Evolutionary conservation across 2,113 vertebrate genomes (phyloP), one percentile per base, ranked within the genome.

Genomic region (Aegithalos caudatus): DNA sequence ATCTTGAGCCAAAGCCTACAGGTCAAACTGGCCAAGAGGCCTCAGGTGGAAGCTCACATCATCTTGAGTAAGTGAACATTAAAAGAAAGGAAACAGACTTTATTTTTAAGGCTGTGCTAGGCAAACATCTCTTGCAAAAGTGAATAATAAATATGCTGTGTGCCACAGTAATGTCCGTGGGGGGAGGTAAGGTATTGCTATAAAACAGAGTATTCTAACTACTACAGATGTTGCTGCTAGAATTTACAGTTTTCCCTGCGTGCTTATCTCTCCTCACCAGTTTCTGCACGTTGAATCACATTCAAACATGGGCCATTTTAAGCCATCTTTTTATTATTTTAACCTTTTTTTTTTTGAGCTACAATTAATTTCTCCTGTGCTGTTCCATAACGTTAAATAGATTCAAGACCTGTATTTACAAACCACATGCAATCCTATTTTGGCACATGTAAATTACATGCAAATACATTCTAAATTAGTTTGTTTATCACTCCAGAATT

Each of bases 391-490:
- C 60, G 64, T 95, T 96, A 97, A 98, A 95, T 97, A 97, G 90
- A 96, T 96, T 94, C 95, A 71, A 91, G 95, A 97, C 91, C 92
- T 95, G 92, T 95, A 94, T 97, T 97, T 98, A 96, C 96, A 96
- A 97, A 92, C 92, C 96, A 96, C 97, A 97, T 94, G 92, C 96
- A 97, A 97, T 96, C 97, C 93, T 96, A 97, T 97, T 98, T 98
- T 97, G 97, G 95, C 97, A 97, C 97, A 98, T 98, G 95, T 96
- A 97, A 98, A 98, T 98, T 97, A 95, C 97, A 97, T 97, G 97
- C 97, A 98, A 98, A 98, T 98, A 94, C 94, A 97, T 96, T 98
- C 96, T 96, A 98, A 98, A 98, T 98, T 97, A 97, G 96, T 97
- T 97, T 98, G 97, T 98, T 98, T 98, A 98, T 98, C 97, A 97